Percentiles rank a stretch among this genome's conserved stretches.
These are phyloP conservation scores for Boulengeromyrus knoepffleri DNA, from an alignment of 2,113 vertebrate species.

Conservation along the genomic window DNA sequence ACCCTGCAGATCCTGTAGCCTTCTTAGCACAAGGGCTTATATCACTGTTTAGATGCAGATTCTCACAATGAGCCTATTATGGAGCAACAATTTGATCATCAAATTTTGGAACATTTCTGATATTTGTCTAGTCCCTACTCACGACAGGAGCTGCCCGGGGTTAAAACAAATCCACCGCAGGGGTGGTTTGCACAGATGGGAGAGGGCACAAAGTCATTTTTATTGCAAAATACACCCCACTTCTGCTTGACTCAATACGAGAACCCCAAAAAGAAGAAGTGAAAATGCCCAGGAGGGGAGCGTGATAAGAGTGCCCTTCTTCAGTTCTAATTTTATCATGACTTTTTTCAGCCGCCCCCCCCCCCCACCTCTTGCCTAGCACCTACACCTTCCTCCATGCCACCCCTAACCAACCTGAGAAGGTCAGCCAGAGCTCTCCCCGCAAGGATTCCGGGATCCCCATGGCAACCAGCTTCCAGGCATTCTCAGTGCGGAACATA, in stretches of 20 bases:
- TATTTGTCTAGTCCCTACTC: neutral
- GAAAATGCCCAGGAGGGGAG: neutral
- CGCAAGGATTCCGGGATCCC: conserved; percentile 85
- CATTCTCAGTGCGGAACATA: conserved; percentile 92
- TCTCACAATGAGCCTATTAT: neutral
- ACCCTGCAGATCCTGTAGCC: neutral
- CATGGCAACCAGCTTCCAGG: conserved; percentile 81
- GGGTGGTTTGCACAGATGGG: neutral
- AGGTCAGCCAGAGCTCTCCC: conserved; percentile 86
- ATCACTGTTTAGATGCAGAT: neutral
- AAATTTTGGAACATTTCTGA: neutral
- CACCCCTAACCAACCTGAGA: conserved; percentile 68
- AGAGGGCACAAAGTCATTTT: neutral
- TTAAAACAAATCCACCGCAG: neutral
- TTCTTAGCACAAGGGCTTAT: neutral
- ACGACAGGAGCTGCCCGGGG: neutral
- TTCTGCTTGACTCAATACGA: neutral
- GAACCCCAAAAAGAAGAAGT: neutral
- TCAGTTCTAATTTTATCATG: neutral
- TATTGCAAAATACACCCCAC: neutral
- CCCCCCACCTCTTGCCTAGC: neutral
- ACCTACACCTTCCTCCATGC: neutral
- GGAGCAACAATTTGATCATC: neutral
- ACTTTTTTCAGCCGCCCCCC: neutral
- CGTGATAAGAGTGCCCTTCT: neutral